Percentiles rank a stretch among this genome's conserved stretches.
phyloP scores from a whole-genome alignment of 1,140 invertebrate species.

The Palaemon carinicauda region DNA sequence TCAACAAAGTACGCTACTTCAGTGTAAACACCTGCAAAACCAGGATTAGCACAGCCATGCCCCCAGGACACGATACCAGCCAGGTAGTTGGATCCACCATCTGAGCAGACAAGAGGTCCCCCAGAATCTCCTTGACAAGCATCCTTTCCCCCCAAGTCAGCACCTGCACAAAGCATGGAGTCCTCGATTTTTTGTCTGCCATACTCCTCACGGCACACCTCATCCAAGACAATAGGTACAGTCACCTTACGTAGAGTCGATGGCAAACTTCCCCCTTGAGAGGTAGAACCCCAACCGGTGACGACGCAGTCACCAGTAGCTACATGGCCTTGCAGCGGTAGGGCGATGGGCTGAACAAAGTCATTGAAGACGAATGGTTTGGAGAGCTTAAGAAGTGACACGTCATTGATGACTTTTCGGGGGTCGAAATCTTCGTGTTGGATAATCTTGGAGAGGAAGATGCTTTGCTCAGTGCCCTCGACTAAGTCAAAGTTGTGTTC shows the following conservation, averaged over 20 bases:
- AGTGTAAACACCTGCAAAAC: constrained; percentile 66
- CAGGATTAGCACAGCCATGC: constrained; percentile 64
- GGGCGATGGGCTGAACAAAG: constrained; percentile 65
- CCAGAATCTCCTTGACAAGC: constrained; percentile 71
- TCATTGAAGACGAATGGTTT: constrained; percentile 68
- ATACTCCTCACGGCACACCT: constrained; percentile 2
- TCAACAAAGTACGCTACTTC: constrained; percentile 62
- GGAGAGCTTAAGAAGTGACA: constrained; percentile 71
- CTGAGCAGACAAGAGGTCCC: constrained; percentile 70
- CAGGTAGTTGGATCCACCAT: constrained; percentile 63
- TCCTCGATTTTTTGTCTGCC: neutral
- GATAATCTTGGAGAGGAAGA: constrained; percentile 63
- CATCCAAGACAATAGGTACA: constrained; percentile 26
- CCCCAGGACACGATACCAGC: constrained; percentile 67
- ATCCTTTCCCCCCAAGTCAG: constrained; percentile 63
- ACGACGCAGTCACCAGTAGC: constrained; percentile 12
- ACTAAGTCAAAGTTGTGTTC: constrained; percentile 62
- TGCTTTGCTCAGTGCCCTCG: constrained; percentile 66
- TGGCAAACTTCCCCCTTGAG: constrained; percentile 2
- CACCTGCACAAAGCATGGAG: constrained; percentile 64
- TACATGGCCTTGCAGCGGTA: constrained; percentile 61
- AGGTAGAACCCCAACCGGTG: constrained; percentile 34
- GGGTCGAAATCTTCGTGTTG: constrained; percentile 68
- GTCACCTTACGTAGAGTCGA: constrained; percentile 20
- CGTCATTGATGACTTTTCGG: constrained; percentile 68